phyloP scores from a whole-genome alignment of 2,797 vertebrate genomes.

The Rhyacichthys aspro region DNA sequence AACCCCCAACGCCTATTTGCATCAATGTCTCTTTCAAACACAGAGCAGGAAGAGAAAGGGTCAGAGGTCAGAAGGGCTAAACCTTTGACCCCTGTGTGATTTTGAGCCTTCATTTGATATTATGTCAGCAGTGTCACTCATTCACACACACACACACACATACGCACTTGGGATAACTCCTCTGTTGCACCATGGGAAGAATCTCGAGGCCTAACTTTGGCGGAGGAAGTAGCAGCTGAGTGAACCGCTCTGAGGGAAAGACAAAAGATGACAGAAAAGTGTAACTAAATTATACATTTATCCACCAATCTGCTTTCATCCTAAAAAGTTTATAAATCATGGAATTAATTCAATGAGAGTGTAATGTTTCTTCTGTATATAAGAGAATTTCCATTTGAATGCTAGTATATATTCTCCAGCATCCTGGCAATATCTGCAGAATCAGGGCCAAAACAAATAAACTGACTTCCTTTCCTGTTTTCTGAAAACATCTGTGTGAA shows the following conservation, averaged over 20 bases:
- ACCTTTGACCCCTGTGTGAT: slow-evolving; percentile 58
- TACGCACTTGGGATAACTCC: slow-evolving; percentile 91
- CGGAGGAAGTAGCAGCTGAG: slow-evolving; percentile 85
- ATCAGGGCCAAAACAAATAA: slow-evolving; percentile 58
- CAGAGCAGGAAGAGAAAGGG: slow-evolving; percentile 56
- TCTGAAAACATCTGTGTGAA: slow-evolving; percentile 18
- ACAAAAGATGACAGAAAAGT: slow-evolving; percentile 27
- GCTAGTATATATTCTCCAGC: too few species aligned
- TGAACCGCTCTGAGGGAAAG: slow-evolving; percentile 85
- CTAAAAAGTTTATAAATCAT: too few species aligned
- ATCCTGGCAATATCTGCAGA: slow-evolving; percentile 31
- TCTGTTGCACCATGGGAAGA: slow-evolving; percentile 91
- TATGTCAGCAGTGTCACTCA: slow-evolving; percentile 48
- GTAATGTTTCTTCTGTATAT: too few species aligned
- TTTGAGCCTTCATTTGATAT: slow-evolving; percentile 62
- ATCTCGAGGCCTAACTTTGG: slow-evolving; percentile 82
- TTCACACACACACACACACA: slow-evolving; percentile 34
- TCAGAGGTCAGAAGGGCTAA: slow-evolving; percentile 53
- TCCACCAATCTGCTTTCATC: not conserved
- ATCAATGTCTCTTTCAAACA: slow-evolving; percentile 34
- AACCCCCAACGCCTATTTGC: slow-evolving; percentile 5
- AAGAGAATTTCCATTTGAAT: too few species aligned
- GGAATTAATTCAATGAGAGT: too few species aligned
- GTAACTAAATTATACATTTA: not conserved
- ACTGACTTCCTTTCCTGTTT: slow-evolving; percentile 42